These are phyloP conservation scores for Cyanoliseus patagonus DNA, from an alignment of 2,113 vertebrate genomes.

Conservation along the genomic window DNA sequence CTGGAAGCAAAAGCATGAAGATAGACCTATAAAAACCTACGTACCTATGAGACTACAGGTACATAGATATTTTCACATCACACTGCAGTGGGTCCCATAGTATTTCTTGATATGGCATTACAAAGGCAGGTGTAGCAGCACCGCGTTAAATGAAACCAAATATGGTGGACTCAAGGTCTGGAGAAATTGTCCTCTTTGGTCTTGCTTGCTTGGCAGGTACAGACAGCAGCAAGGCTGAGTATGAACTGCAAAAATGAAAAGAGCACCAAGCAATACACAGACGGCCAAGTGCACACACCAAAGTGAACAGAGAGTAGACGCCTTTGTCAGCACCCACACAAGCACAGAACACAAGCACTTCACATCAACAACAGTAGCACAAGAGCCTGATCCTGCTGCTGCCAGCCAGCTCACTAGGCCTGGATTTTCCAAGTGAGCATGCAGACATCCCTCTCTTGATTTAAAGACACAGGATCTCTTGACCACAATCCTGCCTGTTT, in stretches of 20 bases:
- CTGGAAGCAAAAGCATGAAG: neutral
- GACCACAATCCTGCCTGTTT: neutral
- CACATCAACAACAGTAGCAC: neutral
- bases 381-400: neutral
- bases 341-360: neutral
- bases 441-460: neutral
- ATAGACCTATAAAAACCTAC: neutral
- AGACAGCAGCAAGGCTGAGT: neutral
- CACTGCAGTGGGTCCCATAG: neutral
- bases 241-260: neutral
- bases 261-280: neutral
- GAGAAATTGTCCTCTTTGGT: neutral
- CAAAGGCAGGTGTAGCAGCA: neutral
- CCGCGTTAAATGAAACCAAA: neutral
- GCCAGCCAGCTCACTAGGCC: neutral
- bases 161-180: neutral
- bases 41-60: neutral
- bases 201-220: neutral
- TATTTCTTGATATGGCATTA: neutral
- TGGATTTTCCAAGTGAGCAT: neutral
- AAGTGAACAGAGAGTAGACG: neutral
- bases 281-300: neutral
- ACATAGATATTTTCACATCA: neutral
- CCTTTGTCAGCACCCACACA: neutral
- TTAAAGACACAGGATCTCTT: neutral